These are phyloP conservation scores for Reinhardtius hippoglossoides DNA, from an alignment of 2,113 vertebrate genomes.

Conservation along the genomic window DNA sequence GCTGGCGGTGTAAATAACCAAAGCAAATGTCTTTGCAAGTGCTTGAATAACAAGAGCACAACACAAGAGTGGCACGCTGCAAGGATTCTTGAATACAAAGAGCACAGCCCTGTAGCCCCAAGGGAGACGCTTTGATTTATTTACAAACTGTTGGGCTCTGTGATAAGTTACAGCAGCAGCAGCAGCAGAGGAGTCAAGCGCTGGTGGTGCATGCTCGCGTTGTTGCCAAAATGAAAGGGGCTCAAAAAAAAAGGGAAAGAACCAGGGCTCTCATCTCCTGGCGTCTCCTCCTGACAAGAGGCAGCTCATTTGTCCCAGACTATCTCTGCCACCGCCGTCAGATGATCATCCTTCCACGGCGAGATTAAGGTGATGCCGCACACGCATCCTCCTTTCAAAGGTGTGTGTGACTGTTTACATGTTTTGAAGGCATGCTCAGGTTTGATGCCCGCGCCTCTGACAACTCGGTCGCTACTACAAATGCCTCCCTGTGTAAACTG, in stretches of 20 bases:
- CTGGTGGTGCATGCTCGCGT: constrained; percentile 35
- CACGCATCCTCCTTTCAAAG: constrained; percentile 34
- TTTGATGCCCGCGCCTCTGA: constrained; percentile 53
- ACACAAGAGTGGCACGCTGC: constrained; percentile 37
- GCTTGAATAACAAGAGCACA: constrained; percentile 45
- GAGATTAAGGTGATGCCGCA: constrained; percentile 50
- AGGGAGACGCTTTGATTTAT: constrained; percentile 69
- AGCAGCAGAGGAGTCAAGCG: constrained; percentile 50
- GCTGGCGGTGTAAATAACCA: constrained; percentile 45
- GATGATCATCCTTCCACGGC: constrained; percentile 45
- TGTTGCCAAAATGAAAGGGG: constrained; percentile 61
- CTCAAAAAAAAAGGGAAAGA: constrained; percentile 16
- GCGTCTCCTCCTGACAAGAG: constrained; percentile 51
- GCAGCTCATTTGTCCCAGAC: constrained; percentile 65
- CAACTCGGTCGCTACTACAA: constrained; percentile 41
- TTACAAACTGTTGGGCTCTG: constrained; percentile 63
- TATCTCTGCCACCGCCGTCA: constrained; percentile 42
- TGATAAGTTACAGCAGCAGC: constrained; percentile 66
- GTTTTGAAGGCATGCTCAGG: constrained; percentile 45
- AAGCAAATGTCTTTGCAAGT: constrained; percentile 40
- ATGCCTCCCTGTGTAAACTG: constrained; percentile 25
- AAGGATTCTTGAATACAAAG: constrained; percentile 67
- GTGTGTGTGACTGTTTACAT: constrained; percentile 37
- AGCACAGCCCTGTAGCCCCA: constrained; percentile 35
- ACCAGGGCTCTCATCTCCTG: constrained; percentile 46